Conservation (phyloP, 2,797 vertebrate species). For the Phoeniculus purpureus region DNA sequence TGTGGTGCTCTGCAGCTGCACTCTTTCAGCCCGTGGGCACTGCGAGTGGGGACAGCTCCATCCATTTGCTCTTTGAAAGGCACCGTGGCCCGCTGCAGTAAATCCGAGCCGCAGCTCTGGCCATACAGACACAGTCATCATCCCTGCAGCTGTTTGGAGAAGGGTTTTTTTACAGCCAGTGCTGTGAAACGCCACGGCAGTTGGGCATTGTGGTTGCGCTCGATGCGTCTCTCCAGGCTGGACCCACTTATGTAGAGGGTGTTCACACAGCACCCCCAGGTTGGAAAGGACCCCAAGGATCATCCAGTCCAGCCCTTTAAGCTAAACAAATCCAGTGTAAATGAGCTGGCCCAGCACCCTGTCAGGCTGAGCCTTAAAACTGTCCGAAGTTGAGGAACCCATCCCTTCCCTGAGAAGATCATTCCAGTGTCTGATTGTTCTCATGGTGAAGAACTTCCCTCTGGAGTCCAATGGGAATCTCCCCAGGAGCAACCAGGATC, state of each 20-base stretch:
- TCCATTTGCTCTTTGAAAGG: not conserved
- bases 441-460: too few relatives aligned
- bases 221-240: rapidly evolving
- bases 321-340: too few relatives aligned
- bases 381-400: too few relatives aligned
- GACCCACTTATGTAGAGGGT: rapidly evolving
- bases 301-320: too few relatives aligned
- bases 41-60: not conserved
- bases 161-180: not conserved
- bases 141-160: not conserved
- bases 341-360: too few relatives aligned
- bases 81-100: not conserved
- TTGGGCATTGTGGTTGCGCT: not conserved
- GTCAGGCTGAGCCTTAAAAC: too few relatives aligned
- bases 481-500: too few relatives aligned
- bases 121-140: not conserved
- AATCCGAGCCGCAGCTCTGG: not conserved
- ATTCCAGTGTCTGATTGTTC: too few relatives aligned
- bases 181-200: rapidly evolving
- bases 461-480: too few relatives aligned
- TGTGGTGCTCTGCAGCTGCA: not conserved
- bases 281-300: too few relatives aligned
- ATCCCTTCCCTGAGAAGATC: too few relatives aligned
- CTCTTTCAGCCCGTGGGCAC: not conserved
- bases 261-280: too few relatives aligned